Percentiles rank a stretch among this genome's conserved stretches.
These are phyloP conservation scores for Papilio glaucus DNA, from an alignment of 1,140 invertebrate species.

Conservation along the genomic window DNA sequence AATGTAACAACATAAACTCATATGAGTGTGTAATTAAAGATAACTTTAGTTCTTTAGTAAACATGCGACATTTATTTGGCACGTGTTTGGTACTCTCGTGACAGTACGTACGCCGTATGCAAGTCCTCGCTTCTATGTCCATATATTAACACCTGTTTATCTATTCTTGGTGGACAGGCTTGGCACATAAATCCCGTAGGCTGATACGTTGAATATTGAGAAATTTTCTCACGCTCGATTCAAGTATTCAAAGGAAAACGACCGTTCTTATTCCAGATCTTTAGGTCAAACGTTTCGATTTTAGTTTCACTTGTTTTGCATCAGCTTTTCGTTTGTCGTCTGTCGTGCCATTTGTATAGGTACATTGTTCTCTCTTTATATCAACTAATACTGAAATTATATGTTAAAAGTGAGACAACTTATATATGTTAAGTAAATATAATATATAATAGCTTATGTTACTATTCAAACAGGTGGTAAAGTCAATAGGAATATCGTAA, in stretches of 20 bases:
- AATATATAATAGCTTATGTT: too few relatives aligned
- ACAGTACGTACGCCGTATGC: neutral
- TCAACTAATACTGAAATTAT: neutral
- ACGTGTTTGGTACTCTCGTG: conserved; percentile 8
- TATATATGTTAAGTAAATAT: too few relatives aligned
- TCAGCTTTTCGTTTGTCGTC: conserved; percentile 1
- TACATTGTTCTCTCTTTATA: neutral
- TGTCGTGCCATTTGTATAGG: neutral
- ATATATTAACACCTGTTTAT: conserved; percentile 20
- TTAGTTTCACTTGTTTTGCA: conserved; percentile 14
- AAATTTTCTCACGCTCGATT: conserved; percentile 19
- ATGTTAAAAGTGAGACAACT: neutral
- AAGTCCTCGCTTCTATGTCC: conserved; percentile 2
- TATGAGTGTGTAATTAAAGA: neutral
- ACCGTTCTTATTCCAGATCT: conserved; percentile 25
- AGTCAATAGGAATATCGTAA: too few relatives aligned
- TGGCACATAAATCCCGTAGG: conserved; percentile 4
- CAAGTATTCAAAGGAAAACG: conserved; percentile 21
- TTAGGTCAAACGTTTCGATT: conserved; percentile 25
- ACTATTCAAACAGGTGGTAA: too few relatives aligned
- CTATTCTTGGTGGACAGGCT: conserved; percentile 7
- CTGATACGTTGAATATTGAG: conserved; percentile 13
- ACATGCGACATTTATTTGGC: conserved; percentile 23
- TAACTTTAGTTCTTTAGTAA: neutral
- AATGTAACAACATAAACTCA: neutral